phyloP scores from a whole-genome alignment of 2,113 vertebrate genomes.

The Azemiops feae region DNA sequence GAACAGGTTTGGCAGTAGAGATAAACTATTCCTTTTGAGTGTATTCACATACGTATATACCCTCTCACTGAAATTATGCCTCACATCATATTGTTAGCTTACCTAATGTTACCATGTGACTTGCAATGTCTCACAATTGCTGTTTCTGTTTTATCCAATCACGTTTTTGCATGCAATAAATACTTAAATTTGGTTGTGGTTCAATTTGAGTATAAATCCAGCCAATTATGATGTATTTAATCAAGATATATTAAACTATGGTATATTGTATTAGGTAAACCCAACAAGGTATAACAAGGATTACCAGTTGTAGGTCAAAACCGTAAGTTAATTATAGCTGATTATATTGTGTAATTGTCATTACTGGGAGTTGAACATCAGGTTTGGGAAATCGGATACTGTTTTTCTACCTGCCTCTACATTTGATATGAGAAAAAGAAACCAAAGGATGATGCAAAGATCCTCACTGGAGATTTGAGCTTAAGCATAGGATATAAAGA shows the following conservation, averaged over 20 bases:
- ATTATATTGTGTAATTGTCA: background rate
- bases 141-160: constrained; percentile 9
- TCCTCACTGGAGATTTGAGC: background rate
- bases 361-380: background rate
- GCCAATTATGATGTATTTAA: no score
- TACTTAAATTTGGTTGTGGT: background rate
- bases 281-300: background rate
- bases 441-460: background rate
- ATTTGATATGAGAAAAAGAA: background rate
- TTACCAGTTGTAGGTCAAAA: background rate
- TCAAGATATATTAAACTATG: no score
- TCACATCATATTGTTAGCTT: constrained; percentile 13
- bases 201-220: no score
- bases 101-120: constrained; percentile 5
- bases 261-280: no score
- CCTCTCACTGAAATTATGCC: background rate
- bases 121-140: constrained; percentile 32
- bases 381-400: background rate
- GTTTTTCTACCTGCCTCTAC: background rate
- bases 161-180: background rate
- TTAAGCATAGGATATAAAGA: background rate
- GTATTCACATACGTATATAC: background rate
- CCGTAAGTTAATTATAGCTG: background rate
- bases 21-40: background rate
- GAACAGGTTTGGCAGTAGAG: constrained; percentile 9